Evolutionary conservation across 2,888 invertebrate species (phyloP).

Genomic region (Syritta pipiens): DNA sequence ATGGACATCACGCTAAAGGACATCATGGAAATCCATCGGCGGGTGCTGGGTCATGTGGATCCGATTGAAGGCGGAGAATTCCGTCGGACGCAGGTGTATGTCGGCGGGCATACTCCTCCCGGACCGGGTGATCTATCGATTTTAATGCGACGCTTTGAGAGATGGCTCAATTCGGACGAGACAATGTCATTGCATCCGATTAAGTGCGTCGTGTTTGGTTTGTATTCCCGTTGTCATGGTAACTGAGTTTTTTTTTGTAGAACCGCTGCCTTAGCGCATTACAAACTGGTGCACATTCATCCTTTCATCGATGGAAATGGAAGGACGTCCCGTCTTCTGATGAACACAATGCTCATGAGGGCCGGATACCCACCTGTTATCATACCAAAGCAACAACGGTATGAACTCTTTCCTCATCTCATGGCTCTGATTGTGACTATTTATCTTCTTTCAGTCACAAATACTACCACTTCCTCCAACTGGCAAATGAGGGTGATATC

Average conservation of each 20-base stretch:
- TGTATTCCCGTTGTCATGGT: fast-evolving
- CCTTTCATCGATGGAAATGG: slow-evolving; percentile 99
- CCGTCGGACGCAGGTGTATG: slow-evolving; percentile 93
- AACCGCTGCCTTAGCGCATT: slow-evolving; percentile 97
- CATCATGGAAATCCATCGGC: slow-evolving; percentile 93
- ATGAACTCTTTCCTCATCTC: no score
- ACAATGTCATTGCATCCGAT: slow-evolving; percentile 93
- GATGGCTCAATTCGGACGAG: slow-evolving; percentile 95
- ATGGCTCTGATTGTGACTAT: no score
- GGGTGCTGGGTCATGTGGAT: slow-evolving; percentile 97
- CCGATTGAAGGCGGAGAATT: slow-evolving; percentile 94
- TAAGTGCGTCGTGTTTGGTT: slow-evolving; percentile 79
- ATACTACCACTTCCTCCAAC: slow-evolving; percentile 93
- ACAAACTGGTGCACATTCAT: slow-evolving; percentile 97
- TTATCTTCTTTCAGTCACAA: slow-evolving; percentile 84
- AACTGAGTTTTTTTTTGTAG: slow-evolving; percentile 79
- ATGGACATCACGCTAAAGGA: slow-evolving; percentile 91
- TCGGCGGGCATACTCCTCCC: slow-evolving; percentile 96
- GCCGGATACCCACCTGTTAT: slow-evolving; percentile 98
- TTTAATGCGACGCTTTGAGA: slow-evolving; percentile 93
- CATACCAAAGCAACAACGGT: slow-evolving; percentile 90
- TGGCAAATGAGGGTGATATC: slow-evolving; percentile 96
- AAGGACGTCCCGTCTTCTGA: slow-evolving; percentile 94
- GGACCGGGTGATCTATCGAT: slow-evolving; percentile 89
- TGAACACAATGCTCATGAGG: slow-evolving; percentile 97